Conservation (phyloP, 2,113 vertebrate genomes). For the Microcebus griseorufus region DNA sequence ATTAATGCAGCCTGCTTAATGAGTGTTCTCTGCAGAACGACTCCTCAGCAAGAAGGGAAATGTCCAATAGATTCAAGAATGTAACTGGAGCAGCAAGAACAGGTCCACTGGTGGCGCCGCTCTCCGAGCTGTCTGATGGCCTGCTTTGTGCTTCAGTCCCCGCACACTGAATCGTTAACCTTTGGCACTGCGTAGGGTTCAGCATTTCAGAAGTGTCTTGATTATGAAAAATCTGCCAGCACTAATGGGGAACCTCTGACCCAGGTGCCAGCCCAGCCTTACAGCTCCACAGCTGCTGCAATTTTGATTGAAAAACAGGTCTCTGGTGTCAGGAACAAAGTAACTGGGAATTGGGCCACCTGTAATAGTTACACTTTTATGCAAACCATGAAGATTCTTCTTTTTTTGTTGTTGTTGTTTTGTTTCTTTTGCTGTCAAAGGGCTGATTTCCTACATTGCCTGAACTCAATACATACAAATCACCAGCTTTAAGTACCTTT, state of each 20-base stretch:
- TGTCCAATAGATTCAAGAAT: conserved; percentile 40
- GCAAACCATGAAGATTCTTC: conserved; percentile 63
- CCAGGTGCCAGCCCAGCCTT: conserved; percentile 71
- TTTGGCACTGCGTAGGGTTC: conserved; percentile 67
- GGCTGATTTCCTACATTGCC: conserved; percentile 56
- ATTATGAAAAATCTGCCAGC: conserved; percentile 62
- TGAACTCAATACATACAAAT: conserved; percentile 58
- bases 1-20: conserved; percentile 68
- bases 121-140: conserved; percentile 67
- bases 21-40: conserved; percentile 63
- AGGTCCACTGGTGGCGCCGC: conserved; percentile 36
- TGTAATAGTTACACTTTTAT: conserved; percentile 74
- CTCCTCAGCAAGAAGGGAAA: conserved; percentile 57
- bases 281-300: conserved; percentile 69
- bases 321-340: conserved; percentile 80
- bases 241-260: conserved; percentile 69
- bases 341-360: conserved; percentile 74
- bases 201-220: conserved; percentile 74
- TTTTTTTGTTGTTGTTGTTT: background rate
- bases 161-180: conserved; percentile 68
- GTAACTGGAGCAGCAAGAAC: conserved; percentile 43
- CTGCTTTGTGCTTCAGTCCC: conserved; percentile 17
- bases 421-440: conserved; percentile 39
- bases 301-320: conserved; percentile 78
- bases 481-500: conserved; percentile 23